Evolutionary conservation across 2,888 invertebrate species (phyloP).

Genomic region (Ectobius pallidus): DNA sequence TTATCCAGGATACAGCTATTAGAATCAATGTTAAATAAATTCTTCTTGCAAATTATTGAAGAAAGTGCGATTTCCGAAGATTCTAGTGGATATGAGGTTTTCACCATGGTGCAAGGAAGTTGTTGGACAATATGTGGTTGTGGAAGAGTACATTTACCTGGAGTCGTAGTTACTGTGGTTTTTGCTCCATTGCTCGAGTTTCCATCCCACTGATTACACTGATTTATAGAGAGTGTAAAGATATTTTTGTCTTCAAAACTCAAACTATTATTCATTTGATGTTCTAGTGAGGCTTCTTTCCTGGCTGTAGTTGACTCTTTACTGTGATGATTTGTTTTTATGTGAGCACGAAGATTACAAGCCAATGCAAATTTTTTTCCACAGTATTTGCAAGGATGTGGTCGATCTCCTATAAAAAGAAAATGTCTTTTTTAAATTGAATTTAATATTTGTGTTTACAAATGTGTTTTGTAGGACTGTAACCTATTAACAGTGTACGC

Average conservation of each 20-base stretch:
- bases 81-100: background rate
- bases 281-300: background rate
- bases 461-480: background rate
- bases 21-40: background rate
- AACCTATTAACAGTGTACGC: background rate
- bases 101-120: background rate
- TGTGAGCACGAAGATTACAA: conserved; percentile 48
- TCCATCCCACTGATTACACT: conserved; percentile 4
- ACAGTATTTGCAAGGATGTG: conserved; percentile 48
- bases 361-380: conserved; percentile 49
- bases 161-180: background rate
- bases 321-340: conserved; percentile 6
- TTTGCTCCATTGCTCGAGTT: background rate
- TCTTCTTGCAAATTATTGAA: background rate
- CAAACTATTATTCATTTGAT: background rate
- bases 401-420: conserved; percentile 49
- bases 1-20: background rate
- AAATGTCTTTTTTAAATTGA: background rate
- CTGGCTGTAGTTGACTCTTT: background rate
- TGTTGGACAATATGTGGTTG: background rate
- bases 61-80: background rate
- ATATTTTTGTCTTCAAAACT: background rate
- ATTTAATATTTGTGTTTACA: background rate
- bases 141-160: background rate
- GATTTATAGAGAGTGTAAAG: no score